A percentile compares a stretch with the other conserved stretches of the same genome.
phyloP scores from a whole-genome alignment of 2,888 invertebrate genomes.

The Thereva unica region DNA sequence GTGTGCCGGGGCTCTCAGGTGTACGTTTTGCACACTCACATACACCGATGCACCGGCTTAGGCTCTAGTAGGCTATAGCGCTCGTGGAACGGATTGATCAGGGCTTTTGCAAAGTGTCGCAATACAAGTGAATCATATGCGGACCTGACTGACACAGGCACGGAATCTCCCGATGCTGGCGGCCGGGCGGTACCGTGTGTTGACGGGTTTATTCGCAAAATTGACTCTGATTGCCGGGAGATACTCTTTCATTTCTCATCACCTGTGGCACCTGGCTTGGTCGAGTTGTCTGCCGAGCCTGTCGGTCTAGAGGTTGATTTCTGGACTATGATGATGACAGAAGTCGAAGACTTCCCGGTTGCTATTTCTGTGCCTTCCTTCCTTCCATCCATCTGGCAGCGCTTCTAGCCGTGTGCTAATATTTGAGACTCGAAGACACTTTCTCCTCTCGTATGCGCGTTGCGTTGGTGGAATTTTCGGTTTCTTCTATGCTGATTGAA shows the following conservation, averaged over 20 bases:
- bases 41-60: background rate
- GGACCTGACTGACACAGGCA: background rate
- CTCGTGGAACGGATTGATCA: slow-evolving; percentile 14
- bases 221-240: background rate
- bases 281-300: background rate
- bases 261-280: background rate
- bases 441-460: background rate
- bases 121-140: slow-evolving; percentile 19
- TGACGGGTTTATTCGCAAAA: background rate
- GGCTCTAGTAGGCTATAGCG: background rate
- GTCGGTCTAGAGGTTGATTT: background rate
- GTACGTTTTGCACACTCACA: too few relatives aligned
- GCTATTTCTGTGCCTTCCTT: background rate
- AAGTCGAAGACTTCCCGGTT: slow-evolving; percentile 4
- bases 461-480: background rate
- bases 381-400: background rate
- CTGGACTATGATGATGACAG: background rate
- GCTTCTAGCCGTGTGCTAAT: background rate
- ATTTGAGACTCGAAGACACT: background rate
- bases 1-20: slow-evolving; percentile 1
- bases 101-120: slow-evolving; percentile 15
- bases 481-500: background rate
- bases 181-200: background rate
- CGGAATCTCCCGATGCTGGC: slow-evolving; percentile 4
- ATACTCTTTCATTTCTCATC: slow-evolving; percentile 1